Evolutionary conservation across 1,140 invertebrate species (phyloP), one percentile per base, ranked within the genome.

Genomic region (Leptinotarsa texana): DNA sequence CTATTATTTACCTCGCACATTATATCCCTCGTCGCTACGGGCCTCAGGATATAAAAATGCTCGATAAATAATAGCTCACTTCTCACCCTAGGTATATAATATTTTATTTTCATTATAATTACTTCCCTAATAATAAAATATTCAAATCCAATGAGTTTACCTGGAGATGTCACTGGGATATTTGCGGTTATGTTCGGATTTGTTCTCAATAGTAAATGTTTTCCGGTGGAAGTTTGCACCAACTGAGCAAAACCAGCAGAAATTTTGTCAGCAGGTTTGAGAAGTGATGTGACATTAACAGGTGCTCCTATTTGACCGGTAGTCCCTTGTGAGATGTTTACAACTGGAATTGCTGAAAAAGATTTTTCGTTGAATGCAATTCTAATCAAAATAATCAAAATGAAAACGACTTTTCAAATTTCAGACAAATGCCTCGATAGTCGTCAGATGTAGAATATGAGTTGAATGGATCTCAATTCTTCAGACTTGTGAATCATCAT

Each of bases 141-240:
- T 42, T 42, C 8, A 42, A 42, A 42, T 11, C 33, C 11, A 42
- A 42, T 42, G 8, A 42, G 33, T 42, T 42, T 42, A 42, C 33
- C 33, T 42, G 33, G 8, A 15, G 81, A 81, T 24, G 83, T 78
- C 57, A 82, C 80, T 22, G 82, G 78, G 75, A 84, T 81, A 69
- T 76, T 81, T 65, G 70, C 80, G n/a, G 79, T 80, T 71, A 79
- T 78, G 69, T 81, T 84, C 18, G 81, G 80, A 75, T 83, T 82
- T 1, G 82, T 78, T n/a, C 83, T 90, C 8, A 92, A 83, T 47
- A 93, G 87, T 65, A 92, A 87, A 84, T 90, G 89, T 82, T 91
- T 90, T 47, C 92, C 92, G 21, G 89, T 88, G 48, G 91, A 88
- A 11, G 92, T 92, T 82, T 93, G 92, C 18, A 93, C 90, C 48